phyloP scores from a whole-genome alignment of 2,113 vertebrate species.

The Tor tambroides region DNA sequence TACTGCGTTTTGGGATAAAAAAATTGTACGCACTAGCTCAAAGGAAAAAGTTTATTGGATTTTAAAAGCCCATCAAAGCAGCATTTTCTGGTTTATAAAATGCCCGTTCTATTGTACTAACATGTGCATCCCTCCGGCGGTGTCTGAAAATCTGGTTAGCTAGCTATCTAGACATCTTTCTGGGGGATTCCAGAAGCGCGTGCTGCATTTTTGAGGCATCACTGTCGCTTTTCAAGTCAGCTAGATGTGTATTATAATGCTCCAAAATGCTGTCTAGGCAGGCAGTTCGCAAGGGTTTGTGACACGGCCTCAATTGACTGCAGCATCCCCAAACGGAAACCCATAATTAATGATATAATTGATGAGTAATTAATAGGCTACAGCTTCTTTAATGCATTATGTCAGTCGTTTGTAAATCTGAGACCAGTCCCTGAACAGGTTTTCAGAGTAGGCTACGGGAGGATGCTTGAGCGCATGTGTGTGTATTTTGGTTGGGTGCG shows the following conservation, averaged over 20 bases:
- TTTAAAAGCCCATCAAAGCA: background rate
- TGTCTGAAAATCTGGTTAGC: background rate
- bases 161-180: background rate
- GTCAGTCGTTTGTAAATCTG: background rate
- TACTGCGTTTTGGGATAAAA: background rate
- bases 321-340: background rate
- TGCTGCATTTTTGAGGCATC: background rate
- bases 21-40: background rate
- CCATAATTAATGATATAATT: background rate
- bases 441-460: constrained; percentile 2
- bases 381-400: background rate
- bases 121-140: background rate
- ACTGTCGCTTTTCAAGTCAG: background rate
- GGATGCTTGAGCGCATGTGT: background rate
- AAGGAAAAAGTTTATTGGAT: background rate
- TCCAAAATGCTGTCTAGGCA: background rate
- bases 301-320: background rate
- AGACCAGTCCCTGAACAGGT: background rate
- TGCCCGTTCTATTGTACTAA: background rate
- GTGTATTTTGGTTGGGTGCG: background rate
- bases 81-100: background rate
- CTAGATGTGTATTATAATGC: no score
- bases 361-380: background rate
- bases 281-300: background rate
- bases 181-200: background rate